phyloP scores from a whole-genome alignment of 2,113 vertebrate genomes.

The Eulemur rufifrons region DNA sequence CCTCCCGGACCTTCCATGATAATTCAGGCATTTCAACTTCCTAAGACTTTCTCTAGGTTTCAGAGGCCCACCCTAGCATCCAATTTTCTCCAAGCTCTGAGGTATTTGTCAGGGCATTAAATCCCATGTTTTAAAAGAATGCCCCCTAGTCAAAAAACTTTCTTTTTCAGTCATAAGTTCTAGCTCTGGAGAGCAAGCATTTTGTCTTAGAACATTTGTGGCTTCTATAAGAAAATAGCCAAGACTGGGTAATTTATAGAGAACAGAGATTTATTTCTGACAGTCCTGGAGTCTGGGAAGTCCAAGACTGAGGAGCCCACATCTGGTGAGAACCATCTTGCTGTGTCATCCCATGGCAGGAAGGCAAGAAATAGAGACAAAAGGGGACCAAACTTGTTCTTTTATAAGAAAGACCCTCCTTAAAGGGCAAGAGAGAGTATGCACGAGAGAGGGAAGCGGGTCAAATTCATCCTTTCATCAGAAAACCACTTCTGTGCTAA shows the following conservation, averaged over 20 bases:
- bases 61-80: not conserved
- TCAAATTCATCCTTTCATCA: too few species aligned
- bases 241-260: not conserved
- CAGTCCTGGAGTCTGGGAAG: not conserved
- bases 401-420: not conserved
- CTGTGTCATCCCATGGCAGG: not conserved
- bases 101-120: not conserved
- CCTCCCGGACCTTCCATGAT: not conserved
- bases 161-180: not conserved
- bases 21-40: not conserved
- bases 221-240: not conserved
- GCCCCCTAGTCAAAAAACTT: not conserved
- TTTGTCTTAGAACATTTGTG: not conserved
- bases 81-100: not conserved
- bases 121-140: not conserved
- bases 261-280: not conserved
- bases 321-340: not conserved
- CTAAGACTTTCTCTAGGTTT: not conserved
- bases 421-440: too few species aligned
- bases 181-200: not conserved
- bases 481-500: too few species aligned
- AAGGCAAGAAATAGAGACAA: not conserved
- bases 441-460: too few species aligned
- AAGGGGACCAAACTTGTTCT: not conserved
- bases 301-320: not conserved